Base-by-base conservation (phyloP, 1,140 invertebrate species). In the Pantala flavescens region DNA sequence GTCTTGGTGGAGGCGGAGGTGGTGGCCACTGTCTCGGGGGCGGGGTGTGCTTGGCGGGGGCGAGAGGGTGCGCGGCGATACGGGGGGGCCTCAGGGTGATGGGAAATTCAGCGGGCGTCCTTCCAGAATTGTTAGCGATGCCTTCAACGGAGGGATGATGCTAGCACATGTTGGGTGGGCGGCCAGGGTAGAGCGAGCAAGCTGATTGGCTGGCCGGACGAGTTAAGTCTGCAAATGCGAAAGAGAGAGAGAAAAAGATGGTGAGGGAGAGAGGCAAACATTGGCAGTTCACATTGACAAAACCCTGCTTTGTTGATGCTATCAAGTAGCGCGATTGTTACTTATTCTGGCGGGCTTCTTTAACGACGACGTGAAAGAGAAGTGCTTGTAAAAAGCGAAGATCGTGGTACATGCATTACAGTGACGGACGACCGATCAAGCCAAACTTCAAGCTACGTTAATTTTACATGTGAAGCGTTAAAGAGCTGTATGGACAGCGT, bases 41-140 rank as follows among this genome's bases (percentile, higher is more conserved):
- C 49, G 14, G 49, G 49, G 49, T 63, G 49, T 63, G 49, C 49
- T 63, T 63, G 49, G 49, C 49, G 49, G 49, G 49, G 49, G 49
- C 49, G 49, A 63, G 49, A 63, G 49, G 49, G 49, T 19, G 49
- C 49, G 49, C 49, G 49, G 49, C n/a, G 49, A 21, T 63, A 21
- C 49, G 49, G 49, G 49, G 49, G 49, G 49, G 49, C 49, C 49
- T 63, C 49, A 63, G 49, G 49, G 49, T 63, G 49, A 16, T 63
- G 49, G 49, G 49, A 63, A 21, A 21, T 63, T 16, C 49, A 63
- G 49, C 49, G 49, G 49, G 49, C 49, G 49, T 63, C 49, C 49
- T 63, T 63, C 49, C 49, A 63, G 49, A 63, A 63, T 36, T 63
- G 49, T 63, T 63, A 63, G 49, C 49, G 49, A 63, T 63, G 49